These are phyloP conservation scores for Spheniscus humboldti DNA, from an alignment of 2,797 vertebrate species.

Conservation along the genomic window DNA sequence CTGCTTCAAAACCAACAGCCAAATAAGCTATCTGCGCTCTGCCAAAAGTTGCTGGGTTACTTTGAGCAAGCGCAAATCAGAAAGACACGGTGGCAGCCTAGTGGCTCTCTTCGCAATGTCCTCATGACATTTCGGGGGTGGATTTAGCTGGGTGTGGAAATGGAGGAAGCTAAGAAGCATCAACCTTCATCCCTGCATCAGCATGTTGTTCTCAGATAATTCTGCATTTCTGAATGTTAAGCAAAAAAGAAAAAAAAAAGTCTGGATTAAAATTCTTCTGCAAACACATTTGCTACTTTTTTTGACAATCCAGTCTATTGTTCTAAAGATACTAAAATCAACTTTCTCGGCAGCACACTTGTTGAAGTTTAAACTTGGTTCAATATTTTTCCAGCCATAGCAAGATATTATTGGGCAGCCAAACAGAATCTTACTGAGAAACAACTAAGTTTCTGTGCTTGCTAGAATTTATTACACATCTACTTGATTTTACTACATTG, in stretches of 20 bases:
- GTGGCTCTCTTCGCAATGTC: not conserved
- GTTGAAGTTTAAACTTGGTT: not conserved
- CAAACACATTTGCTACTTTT: not conserved
- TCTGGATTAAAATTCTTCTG: not conserved
- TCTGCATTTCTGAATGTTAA: not conserved
- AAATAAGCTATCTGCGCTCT: not conserved
- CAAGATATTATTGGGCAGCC: not conserved
- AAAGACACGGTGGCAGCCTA: not conserved
- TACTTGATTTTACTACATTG: not conserved
- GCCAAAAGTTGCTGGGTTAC: not conserved
- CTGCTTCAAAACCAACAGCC: not conserved
- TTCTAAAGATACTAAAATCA: not conserved
- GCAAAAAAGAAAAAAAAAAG: not conserved
- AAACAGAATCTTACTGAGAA: slow-evolving; percentile 7
- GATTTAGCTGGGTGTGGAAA: not conserved
- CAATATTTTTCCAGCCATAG: not conserved
- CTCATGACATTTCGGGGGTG: not conserved
- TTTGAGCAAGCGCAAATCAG: not conserved
- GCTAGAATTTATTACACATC: not conserved
- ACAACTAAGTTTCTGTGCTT: not conserved
- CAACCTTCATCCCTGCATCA: not conserved
- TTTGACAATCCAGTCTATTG: not conserved
- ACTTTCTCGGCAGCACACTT: not conserved
- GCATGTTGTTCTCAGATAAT: not conserved
- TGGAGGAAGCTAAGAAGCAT: not conserved